These are phyloP conservation scores for Zaprionus kolodkinae DNA, from an alignment of 1,140 invertebrate species.

Conservation along the genomic window DNA sequence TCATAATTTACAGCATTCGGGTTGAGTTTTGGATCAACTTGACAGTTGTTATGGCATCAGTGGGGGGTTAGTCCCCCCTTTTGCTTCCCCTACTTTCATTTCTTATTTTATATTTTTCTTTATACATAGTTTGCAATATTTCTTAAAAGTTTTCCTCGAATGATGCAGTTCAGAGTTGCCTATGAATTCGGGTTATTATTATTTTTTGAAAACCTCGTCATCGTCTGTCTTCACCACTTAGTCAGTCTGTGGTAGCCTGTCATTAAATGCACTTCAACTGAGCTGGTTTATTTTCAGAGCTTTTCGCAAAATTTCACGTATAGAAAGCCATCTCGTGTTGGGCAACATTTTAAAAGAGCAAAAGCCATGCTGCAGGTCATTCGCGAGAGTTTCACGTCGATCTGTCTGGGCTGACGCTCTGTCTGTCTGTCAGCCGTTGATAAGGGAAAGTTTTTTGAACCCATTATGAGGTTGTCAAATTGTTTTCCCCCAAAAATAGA, in stretches of 20 bases:
- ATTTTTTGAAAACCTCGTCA: slow-evolving; percentile 13
- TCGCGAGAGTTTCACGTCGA: slow-evolving; percentile 47
- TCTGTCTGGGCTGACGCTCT: neutral
- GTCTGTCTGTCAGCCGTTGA: slow-evolving; percentile 55
- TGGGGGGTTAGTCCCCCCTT: slow-evolving; percentile 20
- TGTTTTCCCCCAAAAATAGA: slow-evolving; percentile 50
- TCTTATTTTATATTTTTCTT: slow-evolving; percentile 5
- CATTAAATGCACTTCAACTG: slow-evolving; percentile 70
- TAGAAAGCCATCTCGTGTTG: slow-evolving; percentile 54
- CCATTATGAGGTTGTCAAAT: slow-evolving; percentile 64
- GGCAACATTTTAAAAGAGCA: slow-evolving; percentile 45
- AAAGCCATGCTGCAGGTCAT: slow-evolving; percentile 37
- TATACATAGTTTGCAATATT: slow-evolving; percentile 22
- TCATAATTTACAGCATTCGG: slow-evolving; percentile 80
- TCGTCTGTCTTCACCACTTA: slow-evolving; percentile 27
- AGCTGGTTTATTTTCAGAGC: slow-evolving; percentile 50
- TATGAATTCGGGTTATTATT: slow-evolving; percentile 27
- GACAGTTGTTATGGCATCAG: slow-evolving; percentile 56
- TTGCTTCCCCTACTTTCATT: neutral
- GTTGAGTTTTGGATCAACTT: slow-evolving; percentile 58
- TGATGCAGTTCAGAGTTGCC: slow-evolving; percentile 40
- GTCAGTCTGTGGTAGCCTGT: slow-evolving; percentile 42
- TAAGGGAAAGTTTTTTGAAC: slow-evolving; percentile 80
- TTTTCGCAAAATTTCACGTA: slow-evolving; percentile 54
- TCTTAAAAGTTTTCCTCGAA: slow-evolving; percentile 44